These are phyloP conservation scores for Acrocephalus scirpaceus DNA, from an alignment of 2,797 vertebrate genomes.

Conservation along the genomic window DNA sequence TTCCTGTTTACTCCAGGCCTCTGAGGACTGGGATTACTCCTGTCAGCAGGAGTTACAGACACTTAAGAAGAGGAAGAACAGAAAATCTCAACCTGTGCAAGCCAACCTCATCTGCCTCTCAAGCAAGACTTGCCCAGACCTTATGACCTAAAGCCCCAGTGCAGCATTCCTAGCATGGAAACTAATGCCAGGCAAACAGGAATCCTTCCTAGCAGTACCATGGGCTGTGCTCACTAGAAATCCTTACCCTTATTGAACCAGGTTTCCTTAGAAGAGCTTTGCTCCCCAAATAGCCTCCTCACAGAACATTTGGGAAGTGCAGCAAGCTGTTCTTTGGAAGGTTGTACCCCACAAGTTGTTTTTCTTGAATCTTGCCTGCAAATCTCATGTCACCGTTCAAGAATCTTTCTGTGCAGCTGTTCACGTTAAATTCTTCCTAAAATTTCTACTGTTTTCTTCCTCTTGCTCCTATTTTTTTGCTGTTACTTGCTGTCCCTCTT, in stretches of 20 bases:
- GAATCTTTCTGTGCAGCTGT: background rate
- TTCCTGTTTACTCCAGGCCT: background rate
- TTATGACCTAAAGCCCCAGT: background rate
- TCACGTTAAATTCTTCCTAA: background rate
- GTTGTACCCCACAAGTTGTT: fast-evolving
- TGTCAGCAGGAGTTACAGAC: background rate
- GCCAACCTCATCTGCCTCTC: background rate
- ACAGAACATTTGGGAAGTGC: background rate
- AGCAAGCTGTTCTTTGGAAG: background rate
- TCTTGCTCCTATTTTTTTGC: background rate
- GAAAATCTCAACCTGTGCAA: background rate
- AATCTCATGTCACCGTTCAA: background rate
- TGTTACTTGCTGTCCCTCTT: background rate
- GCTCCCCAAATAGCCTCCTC: background rate
- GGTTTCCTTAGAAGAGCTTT: background rate
- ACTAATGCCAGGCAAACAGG: background rate
- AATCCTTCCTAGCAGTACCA: background rate
- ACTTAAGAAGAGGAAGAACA: background rate
- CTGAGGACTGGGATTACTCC: background rate
- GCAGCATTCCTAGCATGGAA: background rate
- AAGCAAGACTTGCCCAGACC: background rate
- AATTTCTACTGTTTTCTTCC: background rate
- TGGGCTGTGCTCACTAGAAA: background rate
- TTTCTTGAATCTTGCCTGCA: background rate
- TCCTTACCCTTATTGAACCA: background rate